phyloP scores from a whole-genome alignment of 2,113 vertebrate genomes.

The Stictonetta naevosa region DNA sequence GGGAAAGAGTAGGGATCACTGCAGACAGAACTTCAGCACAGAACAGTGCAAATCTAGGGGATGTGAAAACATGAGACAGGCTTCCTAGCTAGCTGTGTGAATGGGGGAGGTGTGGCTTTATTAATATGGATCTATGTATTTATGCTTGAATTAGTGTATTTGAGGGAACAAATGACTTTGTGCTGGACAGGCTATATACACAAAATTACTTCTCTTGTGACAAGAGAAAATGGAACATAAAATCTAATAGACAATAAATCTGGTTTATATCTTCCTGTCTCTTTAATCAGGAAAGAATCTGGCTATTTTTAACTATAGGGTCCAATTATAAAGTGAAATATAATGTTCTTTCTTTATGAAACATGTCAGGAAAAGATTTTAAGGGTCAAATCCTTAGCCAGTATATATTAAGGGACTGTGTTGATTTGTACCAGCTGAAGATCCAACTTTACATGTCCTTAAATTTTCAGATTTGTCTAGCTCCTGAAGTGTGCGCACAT shows the following conservation, averaged over 20 bases:
- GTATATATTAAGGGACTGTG: constrained; percentile 16
- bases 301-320: constrained; percentile 52
- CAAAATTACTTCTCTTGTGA: constrained; percentile 60
- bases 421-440: constrained; percentile 47
- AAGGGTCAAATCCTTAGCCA: constrained; percentile 38
- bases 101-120: constrained; percentile 10
- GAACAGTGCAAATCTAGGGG: background rate
- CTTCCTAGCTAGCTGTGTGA: background rate
- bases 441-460: constrained; percentile 6
- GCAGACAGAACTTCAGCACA: background rate
- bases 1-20: background rate
- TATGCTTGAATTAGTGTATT: constrained; percentile 60
- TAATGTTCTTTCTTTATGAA: constrained; percentile 55
- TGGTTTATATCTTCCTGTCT: constrained; percentile 62
- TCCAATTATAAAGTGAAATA: constrained; percentile 62
- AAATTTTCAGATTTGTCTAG: background rate
- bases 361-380: constrained; percentile 62
- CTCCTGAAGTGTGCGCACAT: background rate
- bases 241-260: constrained; percentile 67
- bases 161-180: constrained; percentile 46
- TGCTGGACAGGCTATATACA: constrained; percentile 47
- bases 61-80: background rate
- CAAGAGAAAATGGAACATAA: constrained; percentile 68
- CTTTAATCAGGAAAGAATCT: constrained; percentile 65
- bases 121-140: constrained; percentile 47